These are phyloP conservation scores for Pristionchus maxplancki DNA, from an alignment of 2,888 invertebrate genomes.

Conservation along the genomic window DNA sequence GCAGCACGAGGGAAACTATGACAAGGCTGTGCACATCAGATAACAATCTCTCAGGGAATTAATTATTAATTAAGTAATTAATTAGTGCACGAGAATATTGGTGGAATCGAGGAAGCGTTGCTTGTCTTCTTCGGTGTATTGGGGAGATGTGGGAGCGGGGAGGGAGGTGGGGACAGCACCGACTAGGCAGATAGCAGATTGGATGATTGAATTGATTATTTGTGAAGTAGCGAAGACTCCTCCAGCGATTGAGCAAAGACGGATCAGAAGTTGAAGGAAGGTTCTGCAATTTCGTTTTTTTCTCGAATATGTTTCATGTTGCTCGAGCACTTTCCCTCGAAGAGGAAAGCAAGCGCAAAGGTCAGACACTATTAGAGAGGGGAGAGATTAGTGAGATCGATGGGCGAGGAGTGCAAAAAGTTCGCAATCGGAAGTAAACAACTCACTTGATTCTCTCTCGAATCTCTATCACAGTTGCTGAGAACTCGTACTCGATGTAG, in stretches of 20 bases:
- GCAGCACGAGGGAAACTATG: neutral
- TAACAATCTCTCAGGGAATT: conserved; percentile 8
- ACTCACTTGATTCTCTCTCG: conserved; percentile 64
- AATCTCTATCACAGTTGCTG: conserved; percentile 73
- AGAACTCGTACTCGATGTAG: conserved; percentile 73
- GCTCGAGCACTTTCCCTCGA: neutral
- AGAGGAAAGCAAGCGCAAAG: neutral
- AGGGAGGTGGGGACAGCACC: neutral
- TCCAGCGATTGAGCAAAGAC: conserved; percentile 92
- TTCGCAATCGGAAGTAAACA: neutral
- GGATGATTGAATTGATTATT: conserved; percentile 69
- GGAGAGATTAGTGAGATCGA: conserved; percentile 23
- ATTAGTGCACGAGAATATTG: conserved; percentile 41
- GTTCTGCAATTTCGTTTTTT: no score
- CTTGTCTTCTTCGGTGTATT: conserved; percentile 14
- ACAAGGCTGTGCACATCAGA: neutral
- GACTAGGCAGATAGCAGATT: conserved; percentile 51
- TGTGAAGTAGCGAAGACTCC: conserved; percentile 93
- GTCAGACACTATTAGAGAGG: neutral
- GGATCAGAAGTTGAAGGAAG: conserved; percentile 86
- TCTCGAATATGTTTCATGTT: neutral
- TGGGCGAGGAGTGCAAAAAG: neutral
- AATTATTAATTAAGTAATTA: neutral
- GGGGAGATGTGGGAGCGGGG: neutral
- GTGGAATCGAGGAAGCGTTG: conserved; percentile 15